Evolutionary conservation across 2,888 invertebrate genomes (phyloP), one percentile per base, ranked within the genome.

Genomic region (Nephrotoma guestfalica): DNA sequence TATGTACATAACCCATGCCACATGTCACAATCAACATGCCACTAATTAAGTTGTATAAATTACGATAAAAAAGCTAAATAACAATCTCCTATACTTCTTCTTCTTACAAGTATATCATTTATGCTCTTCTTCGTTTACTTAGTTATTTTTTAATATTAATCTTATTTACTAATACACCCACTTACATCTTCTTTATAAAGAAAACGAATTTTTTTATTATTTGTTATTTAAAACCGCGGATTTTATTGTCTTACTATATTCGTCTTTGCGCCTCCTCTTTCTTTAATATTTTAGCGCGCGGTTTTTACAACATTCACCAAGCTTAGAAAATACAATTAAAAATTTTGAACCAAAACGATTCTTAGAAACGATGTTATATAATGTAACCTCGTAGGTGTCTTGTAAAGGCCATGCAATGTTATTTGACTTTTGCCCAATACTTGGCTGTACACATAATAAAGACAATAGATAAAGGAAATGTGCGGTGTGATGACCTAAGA

Each of bases 11-110:
- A 71, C 71, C 71, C 71, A 71, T 84, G 41, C 41, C 84, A 84
- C 42, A 84, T 84, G n/a, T 84, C 84, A 84, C 84, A 84, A 84
- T 41, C 84, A 41, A 84, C 85, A 85, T 85, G 85, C 43, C 43
- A 85, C 85, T 85, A 85, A 85, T 85, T 85, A 85, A 85, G 85
- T 85, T 85, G 85, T 85, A 85, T 85, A 85, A 45, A 43, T 85
- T 85, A 85, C 85, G 85, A 85, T 43, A 42, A 43, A 83, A 83
- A 84, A 84, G 42, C 84, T 15, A 84, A 71, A 71, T 30, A 84
- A 84, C 83, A 83, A 83, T 83, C 83, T 40, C 40, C 11, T 41
- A 41, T 7, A 13, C 42, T 84, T 42, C 42, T 84, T 41, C 84
- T 84, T 41, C 84, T 84, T 71, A 18, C 51, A 15, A 6, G 7